Conservation (phyloP, 2,888 invertebrate genomes). For the Drosophila trichaetosa region DNA sequence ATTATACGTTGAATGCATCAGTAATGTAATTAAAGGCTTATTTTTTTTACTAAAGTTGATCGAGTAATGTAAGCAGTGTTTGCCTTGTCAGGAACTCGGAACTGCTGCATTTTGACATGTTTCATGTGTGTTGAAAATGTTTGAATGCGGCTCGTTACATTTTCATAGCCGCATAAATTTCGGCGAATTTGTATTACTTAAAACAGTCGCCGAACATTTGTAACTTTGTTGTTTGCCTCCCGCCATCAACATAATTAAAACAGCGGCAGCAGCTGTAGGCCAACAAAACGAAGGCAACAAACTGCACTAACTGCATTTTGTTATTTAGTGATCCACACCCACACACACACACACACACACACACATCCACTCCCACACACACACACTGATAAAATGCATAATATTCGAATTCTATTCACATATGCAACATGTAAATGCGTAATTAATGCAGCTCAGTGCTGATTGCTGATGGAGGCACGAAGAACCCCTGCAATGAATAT, state of each 20-base stretch:
- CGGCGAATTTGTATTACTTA: slow-evolving; percentile 45
- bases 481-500: slow-evolving; percentile 40
- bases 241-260: slow-evolving; percentile 53
- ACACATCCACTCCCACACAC: neutral
- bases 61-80: neutral
- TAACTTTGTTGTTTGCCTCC: slow-evolving; percentile 39
- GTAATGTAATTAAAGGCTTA: neutral
- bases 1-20: neutral
- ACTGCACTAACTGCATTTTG: slow-evolving; percentile 58
- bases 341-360: slow-evolving; percentile 9
- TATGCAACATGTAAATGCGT: slow-evolving; percentile 64
- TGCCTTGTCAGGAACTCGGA: neutral
- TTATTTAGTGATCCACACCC: slow-evolving; percentile 56
- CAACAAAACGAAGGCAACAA: slow-evolving; percentile 53
- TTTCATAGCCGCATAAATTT: slow-evolving; percentile 62
- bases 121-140: slow-evolving; percentile 40
- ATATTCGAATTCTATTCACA: slow-evolving; percentile 56
- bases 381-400: slow-evolving; percentile 35
- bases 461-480: neutral
- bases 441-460: slow-evolving; percentile 44
- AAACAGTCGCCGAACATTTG: slow-evolving; percentile 52
- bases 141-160: slow-evolving; percentile 57
- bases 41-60: neutral
- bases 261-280: slow-evolving; percentile 49
- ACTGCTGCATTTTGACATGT: neutral